Evolutionary conservation across 2,888 invertebrate genomes (phyloP), one percentile per base, ranked within the genome.

Genomic region (Strigamia crassipes): DNA sequence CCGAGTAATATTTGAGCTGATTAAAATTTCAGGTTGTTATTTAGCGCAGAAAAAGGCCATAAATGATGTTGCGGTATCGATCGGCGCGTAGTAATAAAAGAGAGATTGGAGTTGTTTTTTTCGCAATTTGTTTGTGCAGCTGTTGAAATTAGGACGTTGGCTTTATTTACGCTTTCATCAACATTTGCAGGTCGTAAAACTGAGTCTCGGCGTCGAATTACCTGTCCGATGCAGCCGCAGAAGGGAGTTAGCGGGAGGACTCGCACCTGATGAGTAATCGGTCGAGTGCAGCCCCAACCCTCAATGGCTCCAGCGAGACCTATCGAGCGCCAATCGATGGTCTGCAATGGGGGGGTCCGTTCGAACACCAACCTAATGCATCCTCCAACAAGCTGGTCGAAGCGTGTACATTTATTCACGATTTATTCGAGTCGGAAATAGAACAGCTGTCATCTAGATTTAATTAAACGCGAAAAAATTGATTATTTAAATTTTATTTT

Each of bases 251-350:
- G 34, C 3, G 51, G 15, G 51, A 51, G 3, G n/a, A 4, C 51
- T 51, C 51, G n/a, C 51, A 51, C 51, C 51, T 51, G 51, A 51
- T 51, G 51, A 51, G 51, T 51, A 51, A 51, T 51, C 51, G 51
- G 51, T 10, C 51, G n/a, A 51, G 51, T 51, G 51, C 51, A 51
- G 51, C n/a, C 51, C 10, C 34, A 34, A 6, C 6, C 6, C 10
- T 9, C 51, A 51, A 51, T 51, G 51, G 51, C 10, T 51, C 51
- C 51, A 9, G 5, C n/a, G 51, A 51, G 51, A n/a, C 51, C 51
- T 51, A 51, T 51, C 13, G 13, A n/a, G 51, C 3, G n/a, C n/a
- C 51, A 51, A 51, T 51, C 51, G 51, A 51, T 51, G 51, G 51
- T 2, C 10, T 51, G 51, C 15, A 51, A 9, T 34, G 51, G n/a